These are phyloP conservation scores for Valencia hispanica DNA, from an alignment of 2,797 vertebrate genomes.

Conservation along the genomic window DNA sequence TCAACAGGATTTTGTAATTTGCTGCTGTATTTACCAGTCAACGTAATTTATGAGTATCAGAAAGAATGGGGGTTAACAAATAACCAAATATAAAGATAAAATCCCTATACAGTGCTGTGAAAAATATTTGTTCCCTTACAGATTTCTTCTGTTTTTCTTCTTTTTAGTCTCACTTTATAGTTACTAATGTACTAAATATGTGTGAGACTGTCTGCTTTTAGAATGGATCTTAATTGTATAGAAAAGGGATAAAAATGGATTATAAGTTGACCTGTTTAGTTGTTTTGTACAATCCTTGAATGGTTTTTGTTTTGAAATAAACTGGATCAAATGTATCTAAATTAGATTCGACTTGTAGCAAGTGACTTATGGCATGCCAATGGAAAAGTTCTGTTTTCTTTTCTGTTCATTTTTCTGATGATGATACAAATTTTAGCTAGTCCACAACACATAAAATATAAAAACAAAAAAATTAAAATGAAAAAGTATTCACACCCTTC, in stretches of 20 bases:
- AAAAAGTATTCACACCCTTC: background rate
- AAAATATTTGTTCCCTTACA: background rate
- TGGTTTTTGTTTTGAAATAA: background rate
- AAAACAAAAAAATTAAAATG: background rate
- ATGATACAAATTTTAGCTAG: background rate
- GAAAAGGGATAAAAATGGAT: background rate
- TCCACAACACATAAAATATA: background rate
- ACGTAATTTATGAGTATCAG: background rate
- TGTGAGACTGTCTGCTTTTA: background rate
- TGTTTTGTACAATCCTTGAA: background rate
- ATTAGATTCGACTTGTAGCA: background rate
- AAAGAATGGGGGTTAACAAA: background rate
- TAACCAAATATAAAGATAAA: background rate
- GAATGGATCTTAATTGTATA: background rate
- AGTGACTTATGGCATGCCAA: background rate
- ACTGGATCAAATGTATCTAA: background rate
- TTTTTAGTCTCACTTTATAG: background rate
- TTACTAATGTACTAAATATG: background rate
- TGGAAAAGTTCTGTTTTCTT: background rate
- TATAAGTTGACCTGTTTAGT: background rate
- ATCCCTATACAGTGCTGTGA: background rate
- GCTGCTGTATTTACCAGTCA: no score
- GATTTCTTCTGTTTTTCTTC: background rate
- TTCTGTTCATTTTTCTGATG: background rate
- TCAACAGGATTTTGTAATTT: background rate